Conservation (phyloP, 2,888 invertebrate genomes). For the Rhopalosiphum nymphaeae region DNA sequence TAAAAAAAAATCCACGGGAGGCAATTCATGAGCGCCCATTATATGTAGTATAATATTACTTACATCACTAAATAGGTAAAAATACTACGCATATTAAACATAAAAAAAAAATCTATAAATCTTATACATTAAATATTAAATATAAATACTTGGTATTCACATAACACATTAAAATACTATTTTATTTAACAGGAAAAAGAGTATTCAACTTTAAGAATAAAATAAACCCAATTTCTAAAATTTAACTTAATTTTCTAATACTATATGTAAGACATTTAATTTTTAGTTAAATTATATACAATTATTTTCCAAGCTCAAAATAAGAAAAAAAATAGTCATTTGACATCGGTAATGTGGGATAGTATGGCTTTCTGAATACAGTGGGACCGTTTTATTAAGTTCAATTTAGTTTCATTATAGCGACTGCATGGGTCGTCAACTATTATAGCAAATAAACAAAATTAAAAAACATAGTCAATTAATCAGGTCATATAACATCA, state of each 20-base stretch:
- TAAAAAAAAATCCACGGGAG: too few species aligned
- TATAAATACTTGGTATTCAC: neutral
- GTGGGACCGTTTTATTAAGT: slow-evolving; percentile 46
- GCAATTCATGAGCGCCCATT: too few species aligned
- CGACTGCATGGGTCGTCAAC: neutral
- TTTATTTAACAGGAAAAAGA: neutral
- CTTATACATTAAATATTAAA: too few species aligned
- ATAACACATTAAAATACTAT: neutral
- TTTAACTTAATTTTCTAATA: neutral
- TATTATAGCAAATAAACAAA: neutral
- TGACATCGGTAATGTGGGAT: slow-evolving; percentile 49
- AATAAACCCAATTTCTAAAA: neutral
- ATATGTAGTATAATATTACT: too few species aligned
- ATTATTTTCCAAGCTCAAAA: neutral
- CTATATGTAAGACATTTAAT: neutral
- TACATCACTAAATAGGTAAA: too few species aligned
- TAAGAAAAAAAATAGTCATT: slow-evolving; percentile 10
- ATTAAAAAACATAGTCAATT: slow-evolving; percentile 31
- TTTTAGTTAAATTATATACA: neutral
- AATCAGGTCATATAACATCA: neutral
- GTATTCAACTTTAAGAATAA: neutral
- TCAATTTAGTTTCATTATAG: slow-evolving; percentile 61
- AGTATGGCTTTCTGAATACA: slow-evolving; percentile 13
- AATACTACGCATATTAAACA: too few species aligned
- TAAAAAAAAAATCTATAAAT: too few species aligned